phyloP scores from a whole-genome alignment of 2,113 vertebrate genomes.

The Platycercus adscitus region DNA sequence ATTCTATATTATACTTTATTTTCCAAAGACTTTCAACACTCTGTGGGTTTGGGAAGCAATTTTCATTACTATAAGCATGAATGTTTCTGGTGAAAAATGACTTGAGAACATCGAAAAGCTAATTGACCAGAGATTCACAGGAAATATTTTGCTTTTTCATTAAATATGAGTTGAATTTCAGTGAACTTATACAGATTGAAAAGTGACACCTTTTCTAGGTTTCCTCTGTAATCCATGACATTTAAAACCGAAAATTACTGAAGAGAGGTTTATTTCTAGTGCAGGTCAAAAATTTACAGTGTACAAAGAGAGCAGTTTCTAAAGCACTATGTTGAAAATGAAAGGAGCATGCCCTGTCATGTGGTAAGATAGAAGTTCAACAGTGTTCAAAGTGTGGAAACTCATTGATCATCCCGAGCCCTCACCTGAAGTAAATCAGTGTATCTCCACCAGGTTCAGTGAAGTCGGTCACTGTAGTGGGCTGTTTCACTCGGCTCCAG shows the following conservation, averaged over 20 bases:
- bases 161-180: conserved; percentile 1
- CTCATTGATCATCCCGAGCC: rapidly evolving
- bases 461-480: neutral
- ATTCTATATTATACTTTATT: conserved; percentile 21
- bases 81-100: neutral
- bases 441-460: neutral
- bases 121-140: neutral
- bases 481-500: neutral
- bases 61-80: neutral
- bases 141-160: conserved; percentile 9
- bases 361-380: neutral
- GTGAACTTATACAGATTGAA: neutral
- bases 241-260: neutral
- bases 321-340: rapidly evolving
- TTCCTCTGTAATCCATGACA: neutral
- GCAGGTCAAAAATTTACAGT: neutral
- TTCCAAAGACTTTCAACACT: neutral
- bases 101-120: conserved; percentile 1
- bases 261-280: neutral
- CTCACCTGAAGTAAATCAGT: neutral
- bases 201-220: neutral
- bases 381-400: neutral
- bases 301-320: neutral
- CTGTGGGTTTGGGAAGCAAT: neutral
- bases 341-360: neutral